Base-by-base conservation (phyloP, 2,113 vertebrate genomes). In the Crocuta crocuta region DNA sequence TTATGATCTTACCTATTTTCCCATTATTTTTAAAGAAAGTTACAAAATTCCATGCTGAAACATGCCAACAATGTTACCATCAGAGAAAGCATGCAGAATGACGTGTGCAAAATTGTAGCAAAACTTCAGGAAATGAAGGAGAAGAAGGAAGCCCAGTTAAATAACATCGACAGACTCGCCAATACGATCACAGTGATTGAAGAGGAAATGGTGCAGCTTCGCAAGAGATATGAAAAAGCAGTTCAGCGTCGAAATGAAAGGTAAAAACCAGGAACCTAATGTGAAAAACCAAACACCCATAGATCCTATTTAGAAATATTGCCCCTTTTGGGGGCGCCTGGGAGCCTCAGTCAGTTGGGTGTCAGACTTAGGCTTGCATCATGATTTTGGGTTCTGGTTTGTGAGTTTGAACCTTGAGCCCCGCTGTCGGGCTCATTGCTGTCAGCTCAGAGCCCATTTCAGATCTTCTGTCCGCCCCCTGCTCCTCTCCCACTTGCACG, bases 21-120 rank as follows among this genome's bases (percentile, higher is more conserved):
- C 53, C 70, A 35, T 92, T 97, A 31, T 71, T 85, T 58, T 97
- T 95, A 95, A 98, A 99, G 99, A 97, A 98, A 99, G 89, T 85
- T 99, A 63, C 99, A 99, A 98, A 99, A 99, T 89, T 97, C 97
- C 58, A 98, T 65, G 24, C 93, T 99, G 98, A 99, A 99, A 97
- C 98, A 99, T 15, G 97, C 98, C 70, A 99, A 99, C 85, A 99
- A 99, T 43, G 70, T 98, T 71, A 99, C 98, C 82, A 97, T 98
- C 16, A 98, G 97, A 83, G 99, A 99, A 15, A 99, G 99, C 94
- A 98, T 99, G 79, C 98, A 96, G 95, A 99, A 97, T 0, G 99
- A 99, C 73, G 98, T 98, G 55, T 96, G 97, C 90, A 99, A 99
- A 98, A 74, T 99, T 66, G 82, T 55, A 33, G 63, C 98, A 87